Percentiles rank a stretch among this genome's conserved stretches.
Conservation (phyloP, 2,888 invertebrate genomes). For the Elgonia sp. region DNA sequence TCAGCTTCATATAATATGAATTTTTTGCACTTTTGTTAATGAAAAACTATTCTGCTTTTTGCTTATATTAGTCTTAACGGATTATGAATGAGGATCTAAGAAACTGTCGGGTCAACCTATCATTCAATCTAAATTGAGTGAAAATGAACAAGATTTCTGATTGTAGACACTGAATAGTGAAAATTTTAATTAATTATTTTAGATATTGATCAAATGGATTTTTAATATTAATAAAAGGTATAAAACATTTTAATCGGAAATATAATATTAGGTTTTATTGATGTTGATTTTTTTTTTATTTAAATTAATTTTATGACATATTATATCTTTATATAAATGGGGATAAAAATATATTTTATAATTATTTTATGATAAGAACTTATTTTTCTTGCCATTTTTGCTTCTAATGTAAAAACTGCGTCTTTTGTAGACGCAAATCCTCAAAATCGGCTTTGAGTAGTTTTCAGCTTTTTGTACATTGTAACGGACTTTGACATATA, state of each 20-base stretch:
- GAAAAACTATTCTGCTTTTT: constrained; percentile 34
- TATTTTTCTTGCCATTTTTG: constrained; percentile 1
- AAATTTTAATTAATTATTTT: too few species aligned
- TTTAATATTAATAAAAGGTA: too few species aligned
- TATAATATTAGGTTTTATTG: too few species aligned
- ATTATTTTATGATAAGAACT: not conserved
- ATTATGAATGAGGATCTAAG: too few species aligned
- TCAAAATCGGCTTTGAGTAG: constrained; percentile 5
- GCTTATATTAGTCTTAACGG: not conserved
- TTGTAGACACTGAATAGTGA: too few species aligned
- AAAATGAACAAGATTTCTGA: not conserved
- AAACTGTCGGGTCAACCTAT: too few species aligned
- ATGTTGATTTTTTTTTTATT: too few species aligned
- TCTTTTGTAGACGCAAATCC: not conserved
- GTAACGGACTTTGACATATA: constrained; percentile 3
- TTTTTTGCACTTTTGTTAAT: constrained; percentile 48
- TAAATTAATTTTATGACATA: too few species aligned
- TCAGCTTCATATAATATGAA: constrained; percentile 58
- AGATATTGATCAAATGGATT: too few species aligned
- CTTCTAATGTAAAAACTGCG: not conserved
- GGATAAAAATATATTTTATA: not conserved
- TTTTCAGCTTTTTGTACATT: constrained; percentile 2
- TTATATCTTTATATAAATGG: too few species aligned
- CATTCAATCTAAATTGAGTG: not conserved
- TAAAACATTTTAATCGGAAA: too few species aligned